Evolutionary conservation across 2,113 vertebrate genomes (phyloP), one percentile per base, ranked within the genome.

Genomic region (Pelecanus crispus): DNA sequence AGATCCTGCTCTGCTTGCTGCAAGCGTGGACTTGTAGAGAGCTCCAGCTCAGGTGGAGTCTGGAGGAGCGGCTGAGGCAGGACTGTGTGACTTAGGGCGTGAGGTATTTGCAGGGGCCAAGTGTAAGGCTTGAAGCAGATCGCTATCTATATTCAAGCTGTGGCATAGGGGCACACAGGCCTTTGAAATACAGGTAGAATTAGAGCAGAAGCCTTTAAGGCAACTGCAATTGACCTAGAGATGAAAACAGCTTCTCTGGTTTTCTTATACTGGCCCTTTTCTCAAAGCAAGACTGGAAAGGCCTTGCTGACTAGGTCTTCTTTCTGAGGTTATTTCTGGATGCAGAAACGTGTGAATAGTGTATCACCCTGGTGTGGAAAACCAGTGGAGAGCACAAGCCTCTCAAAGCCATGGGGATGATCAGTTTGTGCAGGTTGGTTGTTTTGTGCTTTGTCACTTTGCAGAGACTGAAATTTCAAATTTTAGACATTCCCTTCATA

Each of bases 1-100:
- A 26, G 49, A 7, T 66, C 14, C 61, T 74, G 18, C 25, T 31
- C 49, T 0, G 1, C 49, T 79, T 58, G n/a, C 25, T 20, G 47
- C n/a, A 10, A 40, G 16, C 0, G 0, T 16, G 14, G 9, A 9
- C 7, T 45, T 6, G 1, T 29, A 44, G 29, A 25, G 17, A 34
- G 22, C 38, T 59, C 62, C 38, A 44, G 14, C 17, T 44, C 4
- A 0, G 11, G 16, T 11, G 17, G 50, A 17, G 24, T 26, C 36
- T 45, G 65, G 36, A 50, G 25, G 10, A 71, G 22, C 0, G 0
- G 42, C 21, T 50, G 7, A 50, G 36, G 52, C 12, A 42, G 38
- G 40, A 19, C 25, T 7, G 1, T 10, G 6, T 17, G 28, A n/a
- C 26, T 29, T 34, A 18, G 17, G 7, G 7, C 4, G 10, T 52